phyloP scores from a whole-genome alignment of 2,113 vertebrate genomes.

The Sinosuthora webbiana region DNA sequence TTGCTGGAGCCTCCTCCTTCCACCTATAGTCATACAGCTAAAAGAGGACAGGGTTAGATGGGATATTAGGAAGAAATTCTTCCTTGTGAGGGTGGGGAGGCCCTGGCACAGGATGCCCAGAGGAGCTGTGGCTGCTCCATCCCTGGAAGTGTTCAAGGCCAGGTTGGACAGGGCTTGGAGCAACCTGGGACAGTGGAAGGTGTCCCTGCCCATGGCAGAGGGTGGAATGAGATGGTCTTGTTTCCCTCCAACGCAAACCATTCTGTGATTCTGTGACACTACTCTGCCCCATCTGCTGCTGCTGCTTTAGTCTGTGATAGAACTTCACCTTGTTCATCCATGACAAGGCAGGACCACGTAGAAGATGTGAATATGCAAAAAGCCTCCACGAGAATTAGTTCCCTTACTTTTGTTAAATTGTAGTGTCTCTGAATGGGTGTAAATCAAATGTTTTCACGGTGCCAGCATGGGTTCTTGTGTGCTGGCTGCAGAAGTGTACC shows the following conservation, averaged over 20 bases:
- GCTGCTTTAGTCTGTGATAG: background rate
- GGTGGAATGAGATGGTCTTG: background rate
- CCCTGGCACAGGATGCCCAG: background rate
- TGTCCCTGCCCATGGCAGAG: too few relatives aligned
- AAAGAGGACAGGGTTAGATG: background rate
- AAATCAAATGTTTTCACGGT: background rate
- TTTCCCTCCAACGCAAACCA: background rate
- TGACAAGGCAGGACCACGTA: background rate
- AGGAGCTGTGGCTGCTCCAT: background rate
- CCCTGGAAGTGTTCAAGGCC: background rate
- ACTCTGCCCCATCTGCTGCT: background rate
- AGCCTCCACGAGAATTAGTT: background rate
- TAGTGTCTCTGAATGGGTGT: background rate
- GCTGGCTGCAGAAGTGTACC: background rate
- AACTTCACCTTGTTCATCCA: background rate
- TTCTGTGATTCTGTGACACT: background rate
- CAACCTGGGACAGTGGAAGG: background rate
- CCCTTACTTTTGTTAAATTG: background rate
- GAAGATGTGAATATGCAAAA: background rate
- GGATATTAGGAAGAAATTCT: background rate
- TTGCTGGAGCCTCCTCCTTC: background rate
- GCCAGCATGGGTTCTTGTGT: rapidly evolving
- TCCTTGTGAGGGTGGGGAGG: background rate
- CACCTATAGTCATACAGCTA: rapidly evolving
- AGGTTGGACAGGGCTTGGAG: background rate